phyloP scores from a whole-genome alignment of 2,888 invertebrate genomes.

The Apocheima hispidaria region DNA sequence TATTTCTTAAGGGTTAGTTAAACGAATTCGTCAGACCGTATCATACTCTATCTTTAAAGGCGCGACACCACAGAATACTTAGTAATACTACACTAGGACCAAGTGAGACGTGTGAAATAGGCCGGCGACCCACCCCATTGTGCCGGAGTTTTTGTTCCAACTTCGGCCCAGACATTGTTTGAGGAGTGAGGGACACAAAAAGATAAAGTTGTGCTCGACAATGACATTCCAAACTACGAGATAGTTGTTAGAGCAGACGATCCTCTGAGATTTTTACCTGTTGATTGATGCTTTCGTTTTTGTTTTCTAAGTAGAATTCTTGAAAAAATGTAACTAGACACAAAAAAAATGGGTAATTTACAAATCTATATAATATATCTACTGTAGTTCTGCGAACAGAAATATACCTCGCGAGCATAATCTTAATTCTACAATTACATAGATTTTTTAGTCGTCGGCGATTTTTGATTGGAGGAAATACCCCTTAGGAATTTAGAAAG shows the following conservation, averaged over 20 bases:
- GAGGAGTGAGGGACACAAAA: slow-evolving; percentile 25
- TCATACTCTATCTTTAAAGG: not conserved
- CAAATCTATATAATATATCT: too few species aligned
- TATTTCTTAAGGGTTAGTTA: not conserved
- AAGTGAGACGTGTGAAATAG: slow-evolving; percentile 60
- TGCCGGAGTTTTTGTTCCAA: slow-evolving; percentile 66
- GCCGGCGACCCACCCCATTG: slow-evolving; percentile 62
- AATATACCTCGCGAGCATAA: too few species aligned
- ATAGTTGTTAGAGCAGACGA: not conserved
- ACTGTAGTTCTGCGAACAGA: too few species aligned
- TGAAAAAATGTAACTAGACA: too few species aligned
- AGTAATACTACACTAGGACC: not conserved
- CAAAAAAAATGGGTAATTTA: too few species aligned
- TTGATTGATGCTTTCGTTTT: not conserved
- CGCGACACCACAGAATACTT: not conserved
- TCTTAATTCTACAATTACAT: too few species aligned
- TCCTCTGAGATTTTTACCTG: slow-evolving; percentile 6
- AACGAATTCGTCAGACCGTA: not conserved
- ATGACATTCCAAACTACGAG: slow-evolving; percentile 22
- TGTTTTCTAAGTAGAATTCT: too few species aligned
- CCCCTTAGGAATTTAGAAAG: too few species aligned
- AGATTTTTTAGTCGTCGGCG: too few species aligned
- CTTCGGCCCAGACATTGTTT: slow-evolving; percentile 55
- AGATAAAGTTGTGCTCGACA: slow-evolving; percentile 27
- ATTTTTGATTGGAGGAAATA: too few species aligned